Evolutionary conservation across 2,888 invertebrate species (phyloP).

Genomic region (Exephanes ischioxanthus): DNA sequence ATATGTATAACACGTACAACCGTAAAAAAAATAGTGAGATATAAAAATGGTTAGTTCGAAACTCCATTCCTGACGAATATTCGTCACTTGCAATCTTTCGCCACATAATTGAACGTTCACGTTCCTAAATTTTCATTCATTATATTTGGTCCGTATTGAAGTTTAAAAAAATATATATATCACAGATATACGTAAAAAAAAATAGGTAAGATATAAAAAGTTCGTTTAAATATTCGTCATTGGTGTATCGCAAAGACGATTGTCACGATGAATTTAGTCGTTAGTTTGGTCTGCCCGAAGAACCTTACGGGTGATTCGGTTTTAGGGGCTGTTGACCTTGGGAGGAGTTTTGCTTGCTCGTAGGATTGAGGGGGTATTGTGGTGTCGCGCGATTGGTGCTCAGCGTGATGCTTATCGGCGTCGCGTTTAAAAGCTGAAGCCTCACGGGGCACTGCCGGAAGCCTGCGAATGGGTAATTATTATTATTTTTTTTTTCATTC

Average conservation of each 20-base stretch:
- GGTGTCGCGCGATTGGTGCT: slow-evolving; percentile 75
- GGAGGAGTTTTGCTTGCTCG: slow-evolving; percentile 72
- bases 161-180: slow-evolving; percentile 19
- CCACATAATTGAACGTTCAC: neutral
- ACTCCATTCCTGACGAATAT: too few relatives aligned
- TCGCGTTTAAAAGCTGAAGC: slow-evolving; percentile 85
- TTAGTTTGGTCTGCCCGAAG: slow-evolving; percentile 4
- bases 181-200: slow-evolving; percentile 47
- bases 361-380: slow-evolving; percentile 72
- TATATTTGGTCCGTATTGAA: neutral
- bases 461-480: slow-evolving; percentile 70
- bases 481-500: neutral
- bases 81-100: neutral
- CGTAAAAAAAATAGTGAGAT: too few relatives aligned
- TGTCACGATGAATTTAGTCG: slow-evolving; percentile 42
- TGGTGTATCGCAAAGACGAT: neutral
- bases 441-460: slow-evolving; percentile 85
- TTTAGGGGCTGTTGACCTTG: slow-evolving; percentile 75
- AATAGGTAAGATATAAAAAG: neutral
- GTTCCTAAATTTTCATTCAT: neutral
- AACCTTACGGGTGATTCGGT: slow-evolving; percentile 67
- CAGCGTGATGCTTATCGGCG: slow-evolving; percentile 84
- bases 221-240: neutral
- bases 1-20: neutral
- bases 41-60: too few relatives aligned